Evolutionary conservation across 2,113 vertebrate species (phyloP).

Genomic region (Ageneiosus marmoratus): DNA sequence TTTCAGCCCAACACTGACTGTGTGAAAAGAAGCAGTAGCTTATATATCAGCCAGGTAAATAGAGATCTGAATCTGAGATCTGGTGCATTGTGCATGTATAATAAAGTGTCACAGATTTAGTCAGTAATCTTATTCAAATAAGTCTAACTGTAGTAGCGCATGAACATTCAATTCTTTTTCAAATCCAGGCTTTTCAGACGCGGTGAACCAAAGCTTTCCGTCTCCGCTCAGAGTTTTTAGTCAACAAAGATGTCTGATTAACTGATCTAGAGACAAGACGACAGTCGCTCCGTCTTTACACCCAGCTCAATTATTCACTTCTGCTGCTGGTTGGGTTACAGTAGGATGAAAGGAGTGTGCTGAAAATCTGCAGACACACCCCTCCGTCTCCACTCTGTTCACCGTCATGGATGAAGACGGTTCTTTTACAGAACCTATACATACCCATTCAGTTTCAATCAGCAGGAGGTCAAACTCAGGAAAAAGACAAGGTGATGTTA

Average conservation of each 20-base stretch:
- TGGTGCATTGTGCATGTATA: neutral
- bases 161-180: neutral
- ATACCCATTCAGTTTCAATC: neutral
- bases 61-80: neutral
- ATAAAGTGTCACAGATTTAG: neutral
- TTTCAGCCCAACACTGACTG: neutral
- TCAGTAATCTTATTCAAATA: neutral
- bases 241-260: conserved; percentile 13
- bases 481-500: too few relatives aligned
- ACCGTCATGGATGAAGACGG: neutral
- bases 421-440: neutral
- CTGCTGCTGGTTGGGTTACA: conserved; percentile 7
- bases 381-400: neutral
- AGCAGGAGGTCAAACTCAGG: neutral
- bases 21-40: neutral
- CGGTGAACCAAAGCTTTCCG: neutral
- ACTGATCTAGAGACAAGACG: conserved; percentile 5
- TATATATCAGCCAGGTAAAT: neutral
- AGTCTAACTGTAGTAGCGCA: neutral
- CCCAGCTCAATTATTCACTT: conserved; percentile 35
- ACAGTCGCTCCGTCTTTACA: conserved; percentile 14
- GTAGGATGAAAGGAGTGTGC: neutral
- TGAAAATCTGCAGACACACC: neutral
- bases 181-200: neutral
- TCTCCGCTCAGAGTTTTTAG: neutral